phyloP scores from a whole-genome alignment of 1,140 invertebrate species.

The Ips nitidus region DNA sequence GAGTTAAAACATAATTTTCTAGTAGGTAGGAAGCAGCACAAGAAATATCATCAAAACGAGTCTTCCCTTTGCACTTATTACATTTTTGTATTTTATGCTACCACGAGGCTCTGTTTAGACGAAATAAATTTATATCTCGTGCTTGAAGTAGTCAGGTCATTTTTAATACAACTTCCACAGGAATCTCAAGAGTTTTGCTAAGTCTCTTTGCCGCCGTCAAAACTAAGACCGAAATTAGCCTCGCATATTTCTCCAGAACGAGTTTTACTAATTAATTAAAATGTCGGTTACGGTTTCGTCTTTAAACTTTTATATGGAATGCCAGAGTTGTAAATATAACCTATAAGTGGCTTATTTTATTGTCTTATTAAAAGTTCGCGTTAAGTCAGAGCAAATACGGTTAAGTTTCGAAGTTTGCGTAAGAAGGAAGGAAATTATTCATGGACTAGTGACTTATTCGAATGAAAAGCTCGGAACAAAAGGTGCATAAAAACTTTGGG shows the following conservation, averaged over 20 bases:
- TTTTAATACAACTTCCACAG: no score
- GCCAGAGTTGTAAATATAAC: conserved; percentile 6
- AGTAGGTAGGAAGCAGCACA: no score
- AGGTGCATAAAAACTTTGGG: no score
- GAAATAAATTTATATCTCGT: no score
- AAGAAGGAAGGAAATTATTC: neutral
- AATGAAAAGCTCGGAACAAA: neutral
- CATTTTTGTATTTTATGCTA: no score
- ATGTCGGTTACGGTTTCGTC: conserved; percentile 4
- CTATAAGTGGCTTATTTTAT: conserved; percentile 9
- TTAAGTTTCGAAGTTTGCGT: neutral
- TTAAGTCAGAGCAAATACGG: conserved; percentile 3
- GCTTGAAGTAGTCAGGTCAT: no score
- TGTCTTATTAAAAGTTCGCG: conserved; percentile 15
- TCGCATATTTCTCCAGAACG: neutral
- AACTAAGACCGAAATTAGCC: neutral
- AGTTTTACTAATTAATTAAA: conserved; percentile 12
- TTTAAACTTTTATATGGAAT: conserved; percentile 6
- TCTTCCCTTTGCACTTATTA: no score
- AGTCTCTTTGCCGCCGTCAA: neutral
- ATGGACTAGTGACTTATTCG: neutral
- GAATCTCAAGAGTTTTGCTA: no score
- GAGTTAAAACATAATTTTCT: neutral
- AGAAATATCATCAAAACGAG: no score
- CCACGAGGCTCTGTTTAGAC: no score